These are phyloP conservation scores for Heptranchias perlo DNA, from an alignment of 2,113 vertebrate genomes.

Conservation along the genomic window DNA sequence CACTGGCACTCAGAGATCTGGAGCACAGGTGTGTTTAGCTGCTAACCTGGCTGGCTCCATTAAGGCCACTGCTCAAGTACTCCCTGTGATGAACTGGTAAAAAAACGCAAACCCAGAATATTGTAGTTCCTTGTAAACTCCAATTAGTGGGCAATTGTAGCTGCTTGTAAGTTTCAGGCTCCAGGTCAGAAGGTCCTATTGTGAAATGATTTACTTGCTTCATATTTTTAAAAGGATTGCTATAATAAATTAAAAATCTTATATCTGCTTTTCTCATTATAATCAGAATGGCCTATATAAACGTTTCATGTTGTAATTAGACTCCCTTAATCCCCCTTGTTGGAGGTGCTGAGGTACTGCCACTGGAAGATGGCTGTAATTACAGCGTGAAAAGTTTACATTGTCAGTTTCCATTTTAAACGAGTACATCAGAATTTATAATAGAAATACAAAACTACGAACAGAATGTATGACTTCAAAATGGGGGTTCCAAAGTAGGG, in stretches of 20 bases:
- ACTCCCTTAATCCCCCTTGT: neutral
- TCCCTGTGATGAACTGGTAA: neutral
- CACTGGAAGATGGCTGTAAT: neutral
- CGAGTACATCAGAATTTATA: neutral
- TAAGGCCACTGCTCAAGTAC: neutral
- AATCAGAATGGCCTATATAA: neutral
- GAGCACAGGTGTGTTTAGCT: neutral
- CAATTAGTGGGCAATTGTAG: neutral
- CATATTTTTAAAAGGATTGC: neutral
- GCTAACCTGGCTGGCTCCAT: neutral
- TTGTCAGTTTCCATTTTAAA: neutral
- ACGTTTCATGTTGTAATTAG: neutral
- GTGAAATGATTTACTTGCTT: neutral
- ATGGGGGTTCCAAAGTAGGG: neutral
- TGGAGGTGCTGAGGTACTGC: neutral
- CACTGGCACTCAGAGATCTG: neutral
- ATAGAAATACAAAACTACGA: neutral
- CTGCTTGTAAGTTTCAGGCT: neutral
- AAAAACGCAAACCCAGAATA: neutral
- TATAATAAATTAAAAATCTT: neutral
- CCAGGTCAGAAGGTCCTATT: neutral
- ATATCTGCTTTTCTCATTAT: neutral
- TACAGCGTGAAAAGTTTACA: neutral
- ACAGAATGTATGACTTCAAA: neutral
- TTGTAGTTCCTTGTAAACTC: neutral